phyloP scores from a whole-genome alignment of 2,888 invertebrate genomes.

The Acanthosepion lycidas region DNA sequence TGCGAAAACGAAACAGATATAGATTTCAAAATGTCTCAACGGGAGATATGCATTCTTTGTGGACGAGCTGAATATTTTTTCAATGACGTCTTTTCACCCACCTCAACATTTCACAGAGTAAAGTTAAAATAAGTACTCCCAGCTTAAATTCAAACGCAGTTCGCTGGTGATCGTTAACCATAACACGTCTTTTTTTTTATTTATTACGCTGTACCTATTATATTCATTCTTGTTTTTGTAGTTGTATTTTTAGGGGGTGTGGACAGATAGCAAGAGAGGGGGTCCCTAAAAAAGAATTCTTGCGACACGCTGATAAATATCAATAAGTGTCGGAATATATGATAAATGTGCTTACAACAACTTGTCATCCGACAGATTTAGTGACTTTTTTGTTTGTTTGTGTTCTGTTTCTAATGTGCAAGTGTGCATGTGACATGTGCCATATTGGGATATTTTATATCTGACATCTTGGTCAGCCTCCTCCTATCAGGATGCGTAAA shows the following conservation, averaged over 20 bases:
- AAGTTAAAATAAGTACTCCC: no score
- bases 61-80: no score
- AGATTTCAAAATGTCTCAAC: no score
- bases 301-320: not conserved
- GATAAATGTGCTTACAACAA: not conserved
- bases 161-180: no score
- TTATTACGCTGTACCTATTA: no score
- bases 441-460: not conserved
- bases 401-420: not conserved
- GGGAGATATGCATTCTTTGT: no score
- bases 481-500: not conserved
- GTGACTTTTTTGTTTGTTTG: not conserved
- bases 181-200: no score
- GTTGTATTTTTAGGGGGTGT: not conserved
- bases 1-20: no score
- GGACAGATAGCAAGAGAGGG: not conserved
- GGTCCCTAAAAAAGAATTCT: not conserved
- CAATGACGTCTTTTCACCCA: no score
- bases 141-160: no score
- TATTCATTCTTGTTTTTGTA: not conserved
- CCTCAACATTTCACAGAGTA: no score
- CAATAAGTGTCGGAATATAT: not conserved
- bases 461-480: not conserved
- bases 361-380: not conserved
- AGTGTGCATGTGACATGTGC: not conserved